phyloP scores from a whole-genome alignment of 2,888 invertebrate genomes.

The Stenoptilia bipunctidactyla region DNA sequence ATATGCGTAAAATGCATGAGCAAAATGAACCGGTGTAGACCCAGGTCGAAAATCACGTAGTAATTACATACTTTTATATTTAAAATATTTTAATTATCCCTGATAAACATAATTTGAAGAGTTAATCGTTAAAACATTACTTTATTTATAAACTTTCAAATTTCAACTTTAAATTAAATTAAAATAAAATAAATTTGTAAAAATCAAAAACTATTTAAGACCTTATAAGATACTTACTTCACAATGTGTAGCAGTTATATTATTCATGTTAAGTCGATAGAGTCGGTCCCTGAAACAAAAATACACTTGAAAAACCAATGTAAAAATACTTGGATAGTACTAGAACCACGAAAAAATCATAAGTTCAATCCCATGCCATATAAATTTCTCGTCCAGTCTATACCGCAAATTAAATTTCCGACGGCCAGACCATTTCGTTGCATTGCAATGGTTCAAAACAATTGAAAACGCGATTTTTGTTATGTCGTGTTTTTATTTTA shows the following conservation, averaged over 20 bases:
- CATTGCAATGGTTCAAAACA: no score
- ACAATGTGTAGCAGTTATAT: conserved; percentile 87
- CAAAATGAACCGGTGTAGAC: no score
- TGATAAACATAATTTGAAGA: neutral
- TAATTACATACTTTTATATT: no score
- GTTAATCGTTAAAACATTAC: neutral
- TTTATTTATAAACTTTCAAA: neutral
- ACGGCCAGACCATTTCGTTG: no score
- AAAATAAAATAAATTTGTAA: no score
- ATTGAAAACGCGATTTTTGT: no score
- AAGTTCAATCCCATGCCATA: conserved; percentile 16
- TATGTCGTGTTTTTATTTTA: no score
- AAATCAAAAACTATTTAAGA: no score
- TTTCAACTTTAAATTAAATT: neutral
- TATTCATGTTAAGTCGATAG: conserved; percentile 85
- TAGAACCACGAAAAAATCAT: conserved; percentile 23
- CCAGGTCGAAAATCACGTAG: no score
- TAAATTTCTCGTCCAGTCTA: neutral
- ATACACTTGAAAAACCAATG: conserved; percentile 20
- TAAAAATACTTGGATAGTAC: no score
- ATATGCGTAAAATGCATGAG: no score
- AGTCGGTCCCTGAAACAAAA: conserved; percentile 84
- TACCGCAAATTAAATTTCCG: neutral
- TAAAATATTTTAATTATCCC: neutral
- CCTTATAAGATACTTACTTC: conserved; percentile 73